Conservation (phyloP, 2,888 invertebrate genomes). For the Drosophila paracracens region DNA sequence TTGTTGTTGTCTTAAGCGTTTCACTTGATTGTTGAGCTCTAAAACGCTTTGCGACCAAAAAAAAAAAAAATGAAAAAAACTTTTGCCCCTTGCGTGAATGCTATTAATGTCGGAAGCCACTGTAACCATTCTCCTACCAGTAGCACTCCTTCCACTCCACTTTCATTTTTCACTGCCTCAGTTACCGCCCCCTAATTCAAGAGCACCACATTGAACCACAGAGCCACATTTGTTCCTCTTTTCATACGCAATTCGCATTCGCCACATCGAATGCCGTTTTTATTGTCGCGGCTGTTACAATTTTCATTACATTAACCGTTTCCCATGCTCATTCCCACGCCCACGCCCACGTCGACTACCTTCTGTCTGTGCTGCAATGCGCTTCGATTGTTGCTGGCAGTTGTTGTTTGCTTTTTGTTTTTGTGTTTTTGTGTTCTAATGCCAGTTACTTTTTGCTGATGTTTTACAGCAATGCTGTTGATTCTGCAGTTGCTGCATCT, state of each 20-base stretch:
- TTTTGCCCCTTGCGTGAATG: slow-evolving; percentile 39
- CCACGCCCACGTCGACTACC: neutral
- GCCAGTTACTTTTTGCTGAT: slow-evolving; percentile 57
- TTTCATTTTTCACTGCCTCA: neutral
- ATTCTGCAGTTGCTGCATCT: slow-evolving; percentile 60
- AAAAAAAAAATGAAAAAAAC: slow-evolving; percentile 29
- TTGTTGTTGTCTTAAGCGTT: slow-evolving; percentile 25
- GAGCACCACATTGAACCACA: neutral
- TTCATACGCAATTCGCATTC: slow-evolving; percentile 36
- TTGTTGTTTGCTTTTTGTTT: slow-evolving; percentile 19
- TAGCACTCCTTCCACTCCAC: neutral
- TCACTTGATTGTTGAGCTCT: slow-evolving; percentile 55
- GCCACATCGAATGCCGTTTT: slow-evolving; percentile 66
- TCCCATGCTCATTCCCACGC: slow-evolving; percentile 36
- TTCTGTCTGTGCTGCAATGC: slow-evolving; percentile 29
- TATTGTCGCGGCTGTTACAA: slow-evolving; percentile 66
- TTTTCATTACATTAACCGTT: slow-evolving; percentile 79
- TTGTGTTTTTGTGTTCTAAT: slow-evolving; percentile 50
- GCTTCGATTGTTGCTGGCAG: slow-evolving; percentile 32
- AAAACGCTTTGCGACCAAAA: slow-evolving; percentile 45
- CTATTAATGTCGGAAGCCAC: slow-evolving; percentile 31
- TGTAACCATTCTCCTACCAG: neutral
- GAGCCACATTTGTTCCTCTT: slow-evolving; percentile 1
- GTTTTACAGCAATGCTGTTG: slow-evolving; percentile 65
- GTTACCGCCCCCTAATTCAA: neutral